Percentiles rank a stretch among this genome's conserved stretches.
phyloP scores from a whole-genome alignment of 2,888 invertebrate species.

The Apodemia hepburni region DNA sequence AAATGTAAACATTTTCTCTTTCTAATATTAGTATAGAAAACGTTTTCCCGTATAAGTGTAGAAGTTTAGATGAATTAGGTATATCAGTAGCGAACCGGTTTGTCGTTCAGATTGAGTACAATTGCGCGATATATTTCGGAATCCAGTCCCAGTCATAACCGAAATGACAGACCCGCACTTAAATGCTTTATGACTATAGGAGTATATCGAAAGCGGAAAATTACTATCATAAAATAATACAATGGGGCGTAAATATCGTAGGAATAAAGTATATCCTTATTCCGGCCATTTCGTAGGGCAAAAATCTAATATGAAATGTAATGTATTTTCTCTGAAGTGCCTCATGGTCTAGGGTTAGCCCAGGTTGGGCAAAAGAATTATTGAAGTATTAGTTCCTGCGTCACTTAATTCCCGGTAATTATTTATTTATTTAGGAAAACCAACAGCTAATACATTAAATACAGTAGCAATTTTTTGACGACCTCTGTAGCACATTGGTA shows the following conservation, averaged over 20 bases:
- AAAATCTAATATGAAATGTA: background rate
- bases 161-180: background rate
- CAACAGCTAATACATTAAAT: no score
- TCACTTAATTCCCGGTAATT: no score
- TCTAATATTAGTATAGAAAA: no score
- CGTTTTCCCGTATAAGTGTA: background rate
- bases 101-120: conserved; percentile 4
- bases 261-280: conserved; percentile 3
- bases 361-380: no score
- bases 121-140: background rate
- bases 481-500: no score
- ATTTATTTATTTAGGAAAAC: no score
- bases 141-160: conserved; percentile 4
- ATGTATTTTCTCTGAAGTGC: background rate
- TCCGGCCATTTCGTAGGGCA: background rate
- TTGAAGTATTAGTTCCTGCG: no score
- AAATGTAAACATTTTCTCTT: no score
- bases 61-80: background rate
- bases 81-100: background rate
- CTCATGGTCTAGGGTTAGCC: no score
- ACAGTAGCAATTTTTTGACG: no score
- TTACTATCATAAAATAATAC: conserved; percentile 6
- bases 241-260: conserved; percentile 4
- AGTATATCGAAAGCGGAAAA: conserved; percentile 5
- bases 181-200: conserved; percentile 3